A percentile compares a stretch with the other conserved stretches of the same genome.
Conservation (phyloP, 2,797 vertebrate species). For the Decapterus maruadsi region DNA sequence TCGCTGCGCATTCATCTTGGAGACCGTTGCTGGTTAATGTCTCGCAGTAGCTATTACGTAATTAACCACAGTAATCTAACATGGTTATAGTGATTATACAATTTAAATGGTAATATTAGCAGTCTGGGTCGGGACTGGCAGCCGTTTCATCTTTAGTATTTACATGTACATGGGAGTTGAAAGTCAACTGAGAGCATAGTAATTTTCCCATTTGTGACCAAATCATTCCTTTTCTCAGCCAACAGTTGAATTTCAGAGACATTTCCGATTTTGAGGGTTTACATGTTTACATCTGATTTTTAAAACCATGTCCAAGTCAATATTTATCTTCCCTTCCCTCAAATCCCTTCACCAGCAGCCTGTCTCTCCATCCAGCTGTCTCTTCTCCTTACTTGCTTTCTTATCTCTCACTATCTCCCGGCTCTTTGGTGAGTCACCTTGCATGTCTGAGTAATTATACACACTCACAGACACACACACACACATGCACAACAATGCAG, state of each 20-base stretch:
- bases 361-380: conserved; percentile 38
- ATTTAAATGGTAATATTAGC: too few species aligned
- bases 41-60: too few species aligned
- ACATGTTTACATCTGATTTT: conserved; percentile 23
- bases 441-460: conserved; percentile 74
- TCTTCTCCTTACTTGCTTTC: conserved; percentile 61
- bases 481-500: conserved; percentile 52
- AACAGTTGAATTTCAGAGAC: conserved; percentile 18
- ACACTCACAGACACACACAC: conserved; percentile 36
- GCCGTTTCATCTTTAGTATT: too few species aligned
- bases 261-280: conserved; percentile 24
- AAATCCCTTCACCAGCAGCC: conserved; percentile 12
- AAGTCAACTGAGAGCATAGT: not conserved
- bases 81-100: too few species aligned
- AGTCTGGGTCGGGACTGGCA: too few species aligned
- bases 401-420: conserved; percentile 67
- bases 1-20: too few species aligned
- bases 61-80: too few species aligned
- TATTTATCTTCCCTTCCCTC: conserved; percentile 40
- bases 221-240: not conserved
- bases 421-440: conserved; percentile 76
- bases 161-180: not conserved
- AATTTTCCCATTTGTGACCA: not conserved
- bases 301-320: conserved; percentile 27
- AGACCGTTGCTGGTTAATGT: too few species aligned